Evolutionary conservation across 2,113 vertebrate genomes (phyloP), one percentile per base, ranked within the genome.

Genomic region (Dissostichus mawsoni): DNA sequence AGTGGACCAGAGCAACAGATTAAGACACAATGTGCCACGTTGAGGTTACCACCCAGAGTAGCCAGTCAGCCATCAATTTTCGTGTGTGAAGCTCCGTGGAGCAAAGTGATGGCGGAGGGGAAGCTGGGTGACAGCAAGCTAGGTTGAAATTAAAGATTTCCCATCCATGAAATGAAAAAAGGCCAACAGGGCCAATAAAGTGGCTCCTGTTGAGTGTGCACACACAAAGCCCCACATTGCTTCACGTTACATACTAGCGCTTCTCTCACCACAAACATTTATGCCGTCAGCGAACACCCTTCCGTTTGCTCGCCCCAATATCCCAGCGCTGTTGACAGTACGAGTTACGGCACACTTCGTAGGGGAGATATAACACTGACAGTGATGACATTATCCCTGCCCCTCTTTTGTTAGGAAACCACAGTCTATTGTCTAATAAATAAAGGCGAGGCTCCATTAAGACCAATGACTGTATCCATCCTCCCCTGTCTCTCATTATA

Each of bases 151-250:
- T 55, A 92, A 92, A 92, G 88, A 91, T 90, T 92, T 92, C 66
- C 88, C 67, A 75, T 92, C 87, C 82, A 86, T 84, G 90, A 90
- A 94, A 91, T 94, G 87, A 93, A 93, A 90, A 88, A 90, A 76
- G 83, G 61, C 86, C 71, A 76, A 76, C 76, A 67, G 81, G 67
- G 74, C 81, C 68, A 87, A 89, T 82, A 82, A 87, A 87, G 78
- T 83, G 68, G 62, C 78, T 79, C 63, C 69, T 58, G 86, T 69
- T 68, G 77, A 83, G 81, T 59, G 75, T 71, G 10, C 56, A 44
- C 78, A 52, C 73, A 72, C 36, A 36, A 45, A 23, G 64, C 2
- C 12, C 36, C 64, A 50, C 45, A 33, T 11, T 1, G 2, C 7
- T 45, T 20, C 64, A 71, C 72, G 14, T 11, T n/a, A 12, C 47